These are phyloP conservation scores for Nephila pilipes DNA, from an alignment of 1,140 invertebrate genomes.

Conservation along the genomic window DNA sequence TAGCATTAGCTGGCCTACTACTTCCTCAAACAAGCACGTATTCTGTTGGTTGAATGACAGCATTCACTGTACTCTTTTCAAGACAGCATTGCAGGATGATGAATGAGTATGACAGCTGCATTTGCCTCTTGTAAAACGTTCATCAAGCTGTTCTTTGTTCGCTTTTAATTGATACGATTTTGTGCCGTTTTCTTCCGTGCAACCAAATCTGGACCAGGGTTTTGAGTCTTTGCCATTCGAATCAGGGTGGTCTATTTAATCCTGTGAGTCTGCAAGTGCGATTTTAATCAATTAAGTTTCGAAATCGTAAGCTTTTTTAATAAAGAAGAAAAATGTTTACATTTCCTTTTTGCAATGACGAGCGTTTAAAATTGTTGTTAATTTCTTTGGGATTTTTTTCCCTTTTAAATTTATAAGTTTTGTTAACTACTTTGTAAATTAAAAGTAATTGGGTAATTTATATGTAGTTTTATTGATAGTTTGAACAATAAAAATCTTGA, in stretches of 20 bases:
- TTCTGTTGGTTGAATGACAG: conserved; percentile 56
- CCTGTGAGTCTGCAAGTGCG: neutral
- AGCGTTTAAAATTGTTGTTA: neutral
- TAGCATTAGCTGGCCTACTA: conserved; percentile 3
- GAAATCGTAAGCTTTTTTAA: neutral
- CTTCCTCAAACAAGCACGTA: conserved; percentile 37
- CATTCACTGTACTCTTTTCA: conserved; percentile 37
- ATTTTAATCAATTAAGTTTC: neutral
- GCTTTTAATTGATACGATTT: conserved; percentile 66
- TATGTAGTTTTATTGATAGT: too few species aligned
- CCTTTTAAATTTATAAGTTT: too few species aligned
- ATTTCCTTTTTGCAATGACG: neutral
- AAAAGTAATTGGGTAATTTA: too few species aligned
- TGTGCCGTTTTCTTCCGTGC: conserved; percentile 41
- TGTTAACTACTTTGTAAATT: too few species aligned
- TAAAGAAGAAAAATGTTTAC: too few species aligned
- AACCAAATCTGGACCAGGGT: neutral
- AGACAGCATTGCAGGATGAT: conserved; percentile 13
- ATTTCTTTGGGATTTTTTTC: too few species aligned
- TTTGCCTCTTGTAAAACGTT: conserved; percentile 56
- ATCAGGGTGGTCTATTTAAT: conserved; percentile 19
- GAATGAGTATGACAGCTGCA: conserved; percentile 52
- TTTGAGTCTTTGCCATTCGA: neutral
- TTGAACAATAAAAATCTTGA: too few species aligned
- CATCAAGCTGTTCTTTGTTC: conserved; percentile 59